These are phyloP conservation scores for Brevipalpus yothersi DNA, from an alignment of 1,140 invertebrate genomes.

Conservation along the genomic window DNA sequence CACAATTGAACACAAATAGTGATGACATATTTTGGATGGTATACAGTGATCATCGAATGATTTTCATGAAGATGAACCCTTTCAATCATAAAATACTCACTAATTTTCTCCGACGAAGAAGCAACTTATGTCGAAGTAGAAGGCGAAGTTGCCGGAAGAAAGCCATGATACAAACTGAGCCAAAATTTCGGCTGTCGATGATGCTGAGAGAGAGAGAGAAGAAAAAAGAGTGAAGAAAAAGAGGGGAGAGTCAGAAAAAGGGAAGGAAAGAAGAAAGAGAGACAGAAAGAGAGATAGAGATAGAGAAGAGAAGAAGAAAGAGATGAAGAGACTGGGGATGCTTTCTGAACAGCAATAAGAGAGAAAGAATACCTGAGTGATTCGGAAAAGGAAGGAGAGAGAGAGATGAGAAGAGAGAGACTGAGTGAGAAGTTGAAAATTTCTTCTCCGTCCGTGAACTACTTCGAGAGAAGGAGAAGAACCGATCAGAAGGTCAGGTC, in stretches of 20 bases:
- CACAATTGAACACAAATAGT: not conserved
- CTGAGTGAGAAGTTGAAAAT: no score
- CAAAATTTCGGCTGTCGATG: not conserved
- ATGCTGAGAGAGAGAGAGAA: not conserved
- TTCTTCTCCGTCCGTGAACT: no score
- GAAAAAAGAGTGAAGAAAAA: not conserved
- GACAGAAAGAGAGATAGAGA: not conserved
- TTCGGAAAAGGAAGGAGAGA: not conserved
- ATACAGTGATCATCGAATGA: not conserved
- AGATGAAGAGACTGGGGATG: not conserved
- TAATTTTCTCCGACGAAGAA: conserved; percentile 8
- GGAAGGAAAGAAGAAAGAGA: not conserved
- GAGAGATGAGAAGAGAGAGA: not conserved
- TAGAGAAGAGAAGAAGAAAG: not conserved
- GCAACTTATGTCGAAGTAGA: conserved; percentile 8
- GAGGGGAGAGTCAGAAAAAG: not conserved
- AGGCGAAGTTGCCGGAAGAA: conserved; percentile 11
- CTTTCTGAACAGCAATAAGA: not conserved
- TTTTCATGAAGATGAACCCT: not conserved
- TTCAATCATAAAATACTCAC: conserved; percentile 1
- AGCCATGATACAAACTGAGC: conserved; percentile 1
- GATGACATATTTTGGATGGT: not conserved
- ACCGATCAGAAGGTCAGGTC: no score
- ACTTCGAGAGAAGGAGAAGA: no score
- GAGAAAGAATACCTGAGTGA: not conserved